Percentiles rank a stretch among this genome's conserved stretches.
These are phyloP conservation scores for Lacanobia oleracea DNA, from an alignment of 2,888 invertebrate genomes.

Conservation along the genomic window DNA sequence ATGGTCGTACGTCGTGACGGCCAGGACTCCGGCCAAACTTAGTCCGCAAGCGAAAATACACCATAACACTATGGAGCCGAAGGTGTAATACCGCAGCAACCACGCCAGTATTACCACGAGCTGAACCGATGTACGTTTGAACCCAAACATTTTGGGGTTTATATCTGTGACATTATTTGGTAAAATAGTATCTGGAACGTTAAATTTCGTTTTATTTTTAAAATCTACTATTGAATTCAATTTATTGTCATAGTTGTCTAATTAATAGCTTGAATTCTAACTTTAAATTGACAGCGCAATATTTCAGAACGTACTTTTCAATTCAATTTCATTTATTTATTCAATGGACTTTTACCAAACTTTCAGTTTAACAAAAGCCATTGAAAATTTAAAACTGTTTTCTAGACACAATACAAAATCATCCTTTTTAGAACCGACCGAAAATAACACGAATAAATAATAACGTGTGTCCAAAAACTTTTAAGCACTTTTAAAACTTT, in stretches of 20 bases:
- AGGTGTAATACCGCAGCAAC: slow-evolving; percentile 79
- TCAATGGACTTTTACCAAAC: slow-evolving; percentile 19
- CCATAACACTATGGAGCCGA: slow-evolving; percentile 75
- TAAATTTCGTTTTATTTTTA: slow-evolving; percentile 5
- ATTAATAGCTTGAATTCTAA: not conserved
- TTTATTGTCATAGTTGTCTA: not conserved
- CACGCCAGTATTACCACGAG: slow-evolving; percentile 75
- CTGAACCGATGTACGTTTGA: slow-evolving; percentile 78
- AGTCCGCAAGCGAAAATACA: slow-evolving; percentile 72
- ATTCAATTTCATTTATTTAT: slow-evolving; percentile 20
- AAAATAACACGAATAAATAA: slow-evolving; percentile 35
- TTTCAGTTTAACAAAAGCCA: slow-evolving; percentile 8
- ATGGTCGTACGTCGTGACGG: slow-evolving; percentile 83
- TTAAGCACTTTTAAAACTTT: slow-evolving; percentile 31
- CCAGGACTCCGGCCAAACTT: slow-evolving; percentile 67
- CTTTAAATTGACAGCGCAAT: not conserved
- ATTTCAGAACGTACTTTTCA: not conserved
- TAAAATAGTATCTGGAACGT: slow-evolving; percentile 34
- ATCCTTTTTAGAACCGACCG: slow-evolving; percentile 7
- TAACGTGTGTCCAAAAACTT: slow-evolving; percentile 28
- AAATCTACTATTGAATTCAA: not conserved
- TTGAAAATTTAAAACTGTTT: slow-evolving; percentile 14
- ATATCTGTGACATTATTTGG: slow-evolving; percentile 67
- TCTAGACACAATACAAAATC: slow-evolving; percentile 16
- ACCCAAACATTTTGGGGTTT: slow-evolving; percentile 82